Conservation (phyloP, 2,113 vertebrate genomes). For the Eulemur rufifrons region DNA sequence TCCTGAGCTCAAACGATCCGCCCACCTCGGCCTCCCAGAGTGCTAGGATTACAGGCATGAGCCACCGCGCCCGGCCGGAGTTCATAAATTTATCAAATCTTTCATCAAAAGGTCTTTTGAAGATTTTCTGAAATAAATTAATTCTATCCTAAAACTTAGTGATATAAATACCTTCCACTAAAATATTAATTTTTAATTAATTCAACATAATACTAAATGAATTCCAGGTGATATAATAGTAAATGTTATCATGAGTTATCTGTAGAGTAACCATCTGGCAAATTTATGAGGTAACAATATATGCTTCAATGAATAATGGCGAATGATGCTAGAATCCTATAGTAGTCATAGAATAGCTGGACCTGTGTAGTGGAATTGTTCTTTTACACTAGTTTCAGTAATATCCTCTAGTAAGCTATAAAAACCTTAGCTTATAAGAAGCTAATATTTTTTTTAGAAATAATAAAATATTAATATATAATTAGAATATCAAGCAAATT, state of each 20-base stretch:
- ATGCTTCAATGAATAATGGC: not conserved
- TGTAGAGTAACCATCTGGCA: not conserved
- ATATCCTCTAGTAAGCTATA: not conserved
- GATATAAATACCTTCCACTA: not conserved
- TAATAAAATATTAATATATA: not conserved
- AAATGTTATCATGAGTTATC: not conserved
- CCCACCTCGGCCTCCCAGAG: too few relatives aligned
- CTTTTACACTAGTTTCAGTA: not conserved
- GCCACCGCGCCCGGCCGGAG: too few relatives aligned
- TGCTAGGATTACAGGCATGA: too few relatives aligned
- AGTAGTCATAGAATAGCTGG: too few relatives aligned
- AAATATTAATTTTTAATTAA: not conserved
- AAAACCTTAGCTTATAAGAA: not conserved
- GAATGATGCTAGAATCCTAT: not conserved
- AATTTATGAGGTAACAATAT: not conserved
- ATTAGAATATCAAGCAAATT: not conserved
- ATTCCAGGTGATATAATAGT: not conserved
- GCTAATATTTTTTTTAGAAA: not conserved
- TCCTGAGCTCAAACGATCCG: too few relatives aligned
- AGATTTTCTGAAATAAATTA: constrained; percentile 3
- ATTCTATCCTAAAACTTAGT: not conserved
- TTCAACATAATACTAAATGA: not conserved
- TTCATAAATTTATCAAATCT: not conserved
- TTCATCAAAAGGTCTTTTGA: constrained; percentile 2
- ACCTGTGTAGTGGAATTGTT: not conserved